These are phyloP conservation scores for Cactoblastis cactorum DNA, from an alignment of 2,888 invertebrate genomes.

Conservation along the genomic window DNA sequence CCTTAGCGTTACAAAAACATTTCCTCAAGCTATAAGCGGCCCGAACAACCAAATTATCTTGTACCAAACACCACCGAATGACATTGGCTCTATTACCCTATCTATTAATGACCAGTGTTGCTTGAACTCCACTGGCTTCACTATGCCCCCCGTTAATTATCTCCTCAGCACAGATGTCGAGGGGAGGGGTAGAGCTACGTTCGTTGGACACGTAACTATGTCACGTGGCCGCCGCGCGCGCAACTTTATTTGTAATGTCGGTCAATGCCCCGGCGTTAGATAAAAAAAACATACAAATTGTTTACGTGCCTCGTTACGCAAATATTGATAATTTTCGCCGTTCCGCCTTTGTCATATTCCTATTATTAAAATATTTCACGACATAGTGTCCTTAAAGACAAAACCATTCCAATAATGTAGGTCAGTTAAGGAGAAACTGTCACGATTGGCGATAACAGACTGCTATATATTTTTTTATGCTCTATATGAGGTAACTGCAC, in stretches of 20 bases:
- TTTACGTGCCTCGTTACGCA: constrained; percentile 72
- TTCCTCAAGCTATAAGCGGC: constrained; percentile 26
- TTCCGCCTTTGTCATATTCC: constrained; percentile 34
- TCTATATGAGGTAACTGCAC: constrained; percentile 13
- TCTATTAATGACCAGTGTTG: constrained; percentile 36
- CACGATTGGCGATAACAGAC: constrained; percentile 3
- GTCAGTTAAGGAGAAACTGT: constrained; percentile 7
- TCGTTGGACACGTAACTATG: constrained; percentile 54
- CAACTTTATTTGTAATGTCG: constrained; percentile 74
- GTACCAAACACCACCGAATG: constrained; percentile 46
- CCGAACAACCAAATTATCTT: constrained; percentile 45
- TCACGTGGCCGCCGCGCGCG: constrained; percentile 74
- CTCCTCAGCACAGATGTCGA: background rate
- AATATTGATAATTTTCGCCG: constrained; percentile 41
- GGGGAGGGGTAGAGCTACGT: constrained; percentile 28
- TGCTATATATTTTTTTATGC: background rate
- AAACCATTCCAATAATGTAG: constrained; percentile 6
- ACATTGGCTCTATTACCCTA: constrained; percentile 68
- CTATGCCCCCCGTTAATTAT: constrained; percentile 12
- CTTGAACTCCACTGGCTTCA: constrained; percentile 22
- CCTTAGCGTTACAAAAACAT: background rate
- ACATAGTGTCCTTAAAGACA: constrained; percentile 2
- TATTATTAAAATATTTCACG: constrained; percentile 1
- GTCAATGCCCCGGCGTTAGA: constrained; percentile 78
- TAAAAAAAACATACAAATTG: constrained; percentile 73